Evolutionary conservation across 2,888 invertebrate genomes (phyloP).

Genomic region (Lathronympha strigana): DNA sequence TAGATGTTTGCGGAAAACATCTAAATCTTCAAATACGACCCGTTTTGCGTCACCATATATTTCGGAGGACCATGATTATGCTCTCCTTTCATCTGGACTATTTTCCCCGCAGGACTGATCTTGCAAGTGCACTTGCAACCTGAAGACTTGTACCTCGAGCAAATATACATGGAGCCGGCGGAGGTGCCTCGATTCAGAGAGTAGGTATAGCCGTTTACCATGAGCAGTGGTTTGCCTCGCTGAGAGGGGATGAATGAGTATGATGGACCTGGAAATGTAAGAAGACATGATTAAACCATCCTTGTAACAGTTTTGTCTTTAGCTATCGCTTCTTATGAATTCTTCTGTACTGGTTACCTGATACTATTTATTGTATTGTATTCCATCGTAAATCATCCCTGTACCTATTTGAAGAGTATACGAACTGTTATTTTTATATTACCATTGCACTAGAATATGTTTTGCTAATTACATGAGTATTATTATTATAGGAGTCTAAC

Average conservation of each 20-base stretch:
- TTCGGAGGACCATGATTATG: slow-evolving; percentile 33
- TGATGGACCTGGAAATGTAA: slow-evolving; percentile 8
- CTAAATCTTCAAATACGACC: slow-evolving; percentile 45
- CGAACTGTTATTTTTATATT: too few species aligned
- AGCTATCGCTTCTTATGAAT: too few species aligned
- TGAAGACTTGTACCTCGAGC: slow-evolving; percentile 31
- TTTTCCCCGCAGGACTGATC: slow-evolving; percentile 7
- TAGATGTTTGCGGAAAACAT: too few species aligned
- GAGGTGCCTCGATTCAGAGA: slow-evolving; percentile 19
- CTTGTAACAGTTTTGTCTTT: too few species aligned
- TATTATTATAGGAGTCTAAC: too few species aligned
- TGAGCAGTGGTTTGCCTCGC: slow-evolving; percentile 30
- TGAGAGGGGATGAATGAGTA: slow-evolving; percentile 33
- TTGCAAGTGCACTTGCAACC: slow-evolving; percentile 25
- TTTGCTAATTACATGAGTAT: too few species aligned
- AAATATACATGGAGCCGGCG: slow-evolving; percentile 13
- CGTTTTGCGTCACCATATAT: slow-evolving; percentile 22
- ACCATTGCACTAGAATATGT: too few species aligned
- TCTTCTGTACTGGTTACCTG: too few species aligned
- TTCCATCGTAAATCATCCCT: too few species aligned
- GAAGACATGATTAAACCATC: not conserved
- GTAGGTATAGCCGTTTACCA: slow-evolving; percentile 35
- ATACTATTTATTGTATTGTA: too few species aligned
- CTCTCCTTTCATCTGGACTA: slow-evolving; percentile 12
- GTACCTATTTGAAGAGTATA: too few species aligned